Base-by-base conservation (phyloP, 2,797 vertebrate genomes). In the Danionella dracula region DNA sequence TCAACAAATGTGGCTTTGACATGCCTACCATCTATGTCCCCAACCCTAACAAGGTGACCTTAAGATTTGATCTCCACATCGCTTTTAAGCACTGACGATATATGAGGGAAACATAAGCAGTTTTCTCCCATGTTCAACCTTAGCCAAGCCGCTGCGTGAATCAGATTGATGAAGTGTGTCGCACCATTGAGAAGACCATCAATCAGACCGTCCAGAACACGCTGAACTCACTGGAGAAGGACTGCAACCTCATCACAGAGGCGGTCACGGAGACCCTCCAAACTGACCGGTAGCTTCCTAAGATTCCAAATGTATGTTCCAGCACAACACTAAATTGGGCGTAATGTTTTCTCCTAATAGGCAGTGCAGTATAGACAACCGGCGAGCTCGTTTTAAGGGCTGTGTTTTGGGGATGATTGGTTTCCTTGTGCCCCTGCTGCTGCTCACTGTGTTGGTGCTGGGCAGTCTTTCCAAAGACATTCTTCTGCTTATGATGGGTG, bases 1-100 rank as follows among this genome's bases (percentile, higher is more conserved):
- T 93, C 41, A 93, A 92, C 82, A 93, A 92, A 69, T 93, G 92
- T 76, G 92, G 92, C n/a, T 93, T 93, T 53, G 92, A 93, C 78
- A 93, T 93, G 92, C 92, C 92, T 4, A 93, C 92, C 2, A 92
- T 93, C 74, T 93, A 91, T 66, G 74, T 93, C 41, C 88, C 91
- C 12, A 91, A 88, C 74, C 81, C 90, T n/a, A 90, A 80, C 73
- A 93, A 92, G 87, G 91, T 92, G 72, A n/a, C n/a, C n/a, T n/a
- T n/a, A n/a, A n/a, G n/a, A n/a, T n/a, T n/a, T n/a, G n/a, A n/a
- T n/a, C n/a, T n/a, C n/a, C n/a, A n/a, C n/a, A n/a, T n/a, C n/a
- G n/a, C n/a, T n/a, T n/a, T n/a, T n/a, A n/a, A n/a, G n/a, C n/a
- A n/a, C n/a, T n/a, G n/a, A n/a, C n/a, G n/a, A n/a, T n/a, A n/a